Evolutionary conservation across 1,140 invertebrate genomes (phyloP).

Genomic region (Leucophenga varia): DNA sequence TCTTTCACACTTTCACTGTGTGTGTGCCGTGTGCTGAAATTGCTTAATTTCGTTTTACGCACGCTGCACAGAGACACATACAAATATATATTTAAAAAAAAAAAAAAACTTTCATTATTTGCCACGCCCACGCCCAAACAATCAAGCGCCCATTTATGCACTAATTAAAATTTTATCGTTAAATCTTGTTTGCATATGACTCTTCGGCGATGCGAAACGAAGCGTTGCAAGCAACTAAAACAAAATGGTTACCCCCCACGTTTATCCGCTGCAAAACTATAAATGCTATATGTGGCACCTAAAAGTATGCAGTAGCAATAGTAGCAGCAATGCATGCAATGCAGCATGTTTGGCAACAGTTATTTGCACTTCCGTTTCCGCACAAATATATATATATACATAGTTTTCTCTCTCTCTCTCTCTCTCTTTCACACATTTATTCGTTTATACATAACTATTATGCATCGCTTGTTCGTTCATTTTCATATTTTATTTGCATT

Average conservation of each 20-base stretch:
- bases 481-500: constrained; percentile 45
- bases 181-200: constrained; percentile 47
- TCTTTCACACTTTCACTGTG: no score
- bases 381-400: no score
- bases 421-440: constrained; percentile 17
- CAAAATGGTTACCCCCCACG: no score
- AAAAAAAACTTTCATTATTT: no score
- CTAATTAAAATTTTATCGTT: constrained; percentile 55
- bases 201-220: no score
- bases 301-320: constrained; percentile 40
- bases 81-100: no score
- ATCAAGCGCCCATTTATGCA: constrained; percentile 52
- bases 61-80: no score
- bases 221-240: no score
- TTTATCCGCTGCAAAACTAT: no score
- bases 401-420: background rate
- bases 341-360: constrained; percentile 49
- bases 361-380: constrained; percentile 41
- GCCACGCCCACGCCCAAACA: constrained; percentile 51
- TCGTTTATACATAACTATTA: no score
- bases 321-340: constrained; percentile 42
- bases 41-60: no score
- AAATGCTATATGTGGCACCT: background rate
- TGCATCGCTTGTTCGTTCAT: constrained; percentile 22
- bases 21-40: no score